Evolutionary conservation across 1,140 invertebrate species (phyloP).

Genomic region (Cryptotermes secundus): DNA sequence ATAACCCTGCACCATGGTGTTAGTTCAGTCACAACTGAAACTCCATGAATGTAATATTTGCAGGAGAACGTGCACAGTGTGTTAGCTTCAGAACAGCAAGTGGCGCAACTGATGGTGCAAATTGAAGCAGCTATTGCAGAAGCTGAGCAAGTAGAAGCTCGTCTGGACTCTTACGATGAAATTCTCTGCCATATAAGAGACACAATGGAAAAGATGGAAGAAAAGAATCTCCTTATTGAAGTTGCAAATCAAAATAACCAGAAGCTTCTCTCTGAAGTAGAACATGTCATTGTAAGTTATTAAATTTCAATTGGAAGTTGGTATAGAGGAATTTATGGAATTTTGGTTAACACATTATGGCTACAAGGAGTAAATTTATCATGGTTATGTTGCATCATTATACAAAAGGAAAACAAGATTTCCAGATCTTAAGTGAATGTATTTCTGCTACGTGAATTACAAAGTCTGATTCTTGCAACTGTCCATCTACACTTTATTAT

Average conservation of each 20-base stretch:
- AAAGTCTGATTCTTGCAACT: too few relatives aligned
- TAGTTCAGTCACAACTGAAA: constrained; percentile 1
- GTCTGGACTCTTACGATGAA: constrained; percentile 75
- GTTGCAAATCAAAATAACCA: constrained; percentile 83
- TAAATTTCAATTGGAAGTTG: too few relatives aligned
- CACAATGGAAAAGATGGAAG: constrained; percentile 86
- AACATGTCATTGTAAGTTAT: constrained; percentile 74
- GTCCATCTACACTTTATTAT: too few relatives aligned
- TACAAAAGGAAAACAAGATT: too few relatives aligned
- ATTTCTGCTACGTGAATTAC: too few relatives aligned
- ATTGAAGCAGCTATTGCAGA: constrained; percentile 78
- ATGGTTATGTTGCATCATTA: too few relatives aligned
- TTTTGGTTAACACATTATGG: too few relatives aligned
- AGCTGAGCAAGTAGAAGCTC: constrained; percentile 71
- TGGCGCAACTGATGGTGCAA: constrained; percentile 80
- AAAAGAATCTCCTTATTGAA: constrained; percentile 87
- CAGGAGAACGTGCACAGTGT: constrained; percentile 85
- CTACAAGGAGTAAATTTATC: too few relatives aligned
- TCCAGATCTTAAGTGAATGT: too few relatives aligned
- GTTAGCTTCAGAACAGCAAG: constrained; percentile 78
- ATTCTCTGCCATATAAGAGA: constrained; percentile 77
- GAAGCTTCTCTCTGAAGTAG: constrained; percentile 73
- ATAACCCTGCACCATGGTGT: neutral
- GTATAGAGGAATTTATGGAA: too few relatives aligned
- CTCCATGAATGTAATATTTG: constrained; percentile 36